Conservation (phyloP, 2,113 vertebrate genomes). For the Cricetomys ansorgei region DNA sequence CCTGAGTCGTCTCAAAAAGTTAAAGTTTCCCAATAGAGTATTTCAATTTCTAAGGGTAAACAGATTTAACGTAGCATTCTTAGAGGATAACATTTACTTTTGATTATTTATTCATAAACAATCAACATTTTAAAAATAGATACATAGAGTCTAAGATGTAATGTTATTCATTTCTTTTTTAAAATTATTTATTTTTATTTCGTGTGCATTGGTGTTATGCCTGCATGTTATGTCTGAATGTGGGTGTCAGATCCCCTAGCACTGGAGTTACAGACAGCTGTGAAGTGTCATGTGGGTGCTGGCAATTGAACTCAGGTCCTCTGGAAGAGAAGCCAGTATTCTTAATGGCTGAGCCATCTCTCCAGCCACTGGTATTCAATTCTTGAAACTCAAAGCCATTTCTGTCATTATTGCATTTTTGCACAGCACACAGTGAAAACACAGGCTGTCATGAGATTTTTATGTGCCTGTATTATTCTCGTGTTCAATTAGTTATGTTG, state of each 20-base stretch:
- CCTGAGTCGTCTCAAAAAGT: neutral
- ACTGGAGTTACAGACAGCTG: too few relatives aligned
- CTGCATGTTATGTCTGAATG: too few relatives aligned
- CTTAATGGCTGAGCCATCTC: too few relatives aligned
- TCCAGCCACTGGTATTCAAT: too few relatives aligned
- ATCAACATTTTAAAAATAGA: neutral
- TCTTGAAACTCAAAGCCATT: neutral
- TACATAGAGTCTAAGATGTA: neutral
- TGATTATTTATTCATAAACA: conserved; percentile 25
- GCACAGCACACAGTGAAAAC: neutral
- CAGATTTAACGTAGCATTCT: neutral
- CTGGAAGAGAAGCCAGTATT: too few relatives aligned
- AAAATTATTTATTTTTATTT: too few relatives aligned
- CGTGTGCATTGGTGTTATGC: too few relatives aligned
- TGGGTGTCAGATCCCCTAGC: too few relatives aligned
- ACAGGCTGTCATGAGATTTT: neutral
- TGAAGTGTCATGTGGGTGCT: too few relatives aligned
- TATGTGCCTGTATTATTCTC: neutral
- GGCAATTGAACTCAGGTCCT: too few relatives aligned
- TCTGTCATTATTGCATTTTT: neutral
- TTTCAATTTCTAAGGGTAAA: neutral
- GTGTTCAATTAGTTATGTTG: neutral
- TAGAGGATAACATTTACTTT: conserved; percentile 4
- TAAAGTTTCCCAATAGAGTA: neutral
- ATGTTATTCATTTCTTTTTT: neutral